Base-by-base conservation (phyloP, 2,113 vertebrate genomes). In the Indicator maculatus region DNA sequence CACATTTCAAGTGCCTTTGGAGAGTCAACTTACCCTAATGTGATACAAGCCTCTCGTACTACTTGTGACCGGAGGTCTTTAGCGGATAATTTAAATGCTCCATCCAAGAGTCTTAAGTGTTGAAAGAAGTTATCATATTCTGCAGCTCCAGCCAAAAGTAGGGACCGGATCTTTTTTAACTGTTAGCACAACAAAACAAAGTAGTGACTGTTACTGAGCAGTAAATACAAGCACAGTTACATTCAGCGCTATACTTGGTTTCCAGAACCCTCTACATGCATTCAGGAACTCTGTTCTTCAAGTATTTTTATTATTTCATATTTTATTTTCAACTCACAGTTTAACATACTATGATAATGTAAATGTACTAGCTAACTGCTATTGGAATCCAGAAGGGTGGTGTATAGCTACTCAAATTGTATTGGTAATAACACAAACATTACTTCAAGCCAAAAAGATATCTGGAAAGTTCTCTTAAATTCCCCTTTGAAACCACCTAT, bases 61-160 rank as follows among this genome's bases (percentile, higher is more conserved):
- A 99, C 99, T 98, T 99, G 99, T 71, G 99, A 99, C 56, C 99
- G 98, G 90, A 99, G 97, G 79, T 99, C 99, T 98, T 99, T 99
- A 82, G 99, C 99, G 0, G 99, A 99, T 82, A 99, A 97, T 93
- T 99, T 99, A 93, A 99, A 98, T 1, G 99, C 98, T 87, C 98
- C 98, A 52, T 99, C 99, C 88, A 99, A 93, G 92, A 99, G 98
- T 55, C 99, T 98, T 77, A 99, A 98, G 87, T 99, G 99, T 96
- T 99, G 99, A 93, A 98, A 98, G 97, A 99, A 99, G 80, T 98
- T 98, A 79, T 99, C 99, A 8, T 99, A 98, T 45, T 99, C 98
- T 15, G 97, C 93, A 19, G 99, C 99, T 69, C 99, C 99, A 52
- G 98, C 99, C 97, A 99, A 38, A 91, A 99, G 94, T 65, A 99